Conservation (phyloP, 2,113 vertebrate genomes). For the Myotis yumanensis region DNA sequence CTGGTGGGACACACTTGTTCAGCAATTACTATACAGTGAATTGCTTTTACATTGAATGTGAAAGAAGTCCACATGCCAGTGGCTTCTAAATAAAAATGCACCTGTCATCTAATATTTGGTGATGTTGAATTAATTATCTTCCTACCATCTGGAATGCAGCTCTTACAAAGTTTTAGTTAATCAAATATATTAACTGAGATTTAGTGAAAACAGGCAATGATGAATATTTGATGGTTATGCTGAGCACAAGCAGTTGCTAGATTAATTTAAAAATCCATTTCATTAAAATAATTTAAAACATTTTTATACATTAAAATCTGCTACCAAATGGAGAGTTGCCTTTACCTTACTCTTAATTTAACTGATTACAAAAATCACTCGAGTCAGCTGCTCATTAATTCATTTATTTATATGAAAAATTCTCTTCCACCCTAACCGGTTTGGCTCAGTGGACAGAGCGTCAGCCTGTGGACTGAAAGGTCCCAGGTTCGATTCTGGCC, state of each 20-base stretch:
- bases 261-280: constrained; percentile 46
- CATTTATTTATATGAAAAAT: neutral
- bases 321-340: neutral
- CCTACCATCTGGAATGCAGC: constrained; percentile 23
- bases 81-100: constrained; percentile 60
- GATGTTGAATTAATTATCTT: constrained; percentile 39
- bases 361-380: neutral
- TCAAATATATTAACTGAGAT: constrained; percentile 26
- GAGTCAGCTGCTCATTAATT: neutral
- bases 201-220: constrained; percentile 35
- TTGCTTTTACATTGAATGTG: constrained; percentile 41
- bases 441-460: too few relatives aligned
- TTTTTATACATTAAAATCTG: neutral
- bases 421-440: neutral
- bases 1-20: constrained; percentile 18
- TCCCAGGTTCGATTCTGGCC: too few relatives aligned
- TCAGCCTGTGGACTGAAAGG: too few relatives aligned
- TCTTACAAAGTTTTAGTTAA: constrained; percentile 53
- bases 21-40: constrained; percentile 20
- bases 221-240: constrained; percentile 40
- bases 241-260: neutral
- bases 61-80: constrained; percentile 44
- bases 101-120: constrained; percentile 66
- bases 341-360: constrained; percentile 4
- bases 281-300: neutral